Evolutionary conservation across 2,888 invertebrate species (phyloP).

Genomic region (Melieria omissa): DNA sequence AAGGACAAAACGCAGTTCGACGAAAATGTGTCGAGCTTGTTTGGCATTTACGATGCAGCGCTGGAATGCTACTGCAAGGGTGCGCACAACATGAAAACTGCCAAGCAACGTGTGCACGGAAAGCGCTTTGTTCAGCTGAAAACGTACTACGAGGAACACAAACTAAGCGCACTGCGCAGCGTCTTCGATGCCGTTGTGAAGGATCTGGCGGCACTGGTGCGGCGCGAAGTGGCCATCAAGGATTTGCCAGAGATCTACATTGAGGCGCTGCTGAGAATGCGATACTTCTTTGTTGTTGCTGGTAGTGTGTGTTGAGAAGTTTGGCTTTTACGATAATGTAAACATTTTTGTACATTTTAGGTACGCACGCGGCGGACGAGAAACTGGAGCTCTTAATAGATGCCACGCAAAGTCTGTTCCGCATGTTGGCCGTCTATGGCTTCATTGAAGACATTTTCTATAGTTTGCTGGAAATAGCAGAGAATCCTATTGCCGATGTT

Average conservation of each 20-base stretch:
- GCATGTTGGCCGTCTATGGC: slow-evolving; percentile 57
- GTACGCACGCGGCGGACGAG: slow-evolving; percentile 35
- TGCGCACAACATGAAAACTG: slow-evolving; percentile 51
- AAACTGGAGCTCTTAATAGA: slow-evolving; percentile 51
- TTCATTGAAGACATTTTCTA: slow-evolving; percentile 60
- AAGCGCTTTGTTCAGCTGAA: slow-evolving; percentile 52
- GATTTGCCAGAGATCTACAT: slow-evolving; percentile 55
- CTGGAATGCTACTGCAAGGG: slow-evolving; percentile 53
- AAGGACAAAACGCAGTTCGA: slow-evolving; percentile 56
- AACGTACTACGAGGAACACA: slow-evolving; percentile 46
- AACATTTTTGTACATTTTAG: slow-evolving; percentile 30
- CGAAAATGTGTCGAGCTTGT: slow-evolving; percentile 48
- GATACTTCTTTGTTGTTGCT: slow-evolving; percentile 56
- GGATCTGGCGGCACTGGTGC: slow-evolving; percentile 50
- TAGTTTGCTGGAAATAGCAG: slow-evolving; percentile 55
- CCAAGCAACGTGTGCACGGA: slow-evolving; percentile 52
- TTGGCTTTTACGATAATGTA: neutral
- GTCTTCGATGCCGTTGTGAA: slow-evolving; percentile 43
- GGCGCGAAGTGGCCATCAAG: slow-evolving; percentile 50
- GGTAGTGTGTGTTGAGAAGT: slow-evolving; percentile 36
- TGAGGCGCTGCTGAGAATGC: slow-evolving; percentile 56
- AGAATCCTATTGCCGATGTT: slow-evolving; percentile 50
- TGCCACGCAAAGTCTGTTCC: slow-evolving; percentile 57
- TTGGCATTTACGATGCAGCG: slow-evolving; percentile 58
- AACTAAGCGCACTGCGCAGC: slow-evolving; percentile 43